Percentiles rank a stretch among this genome's conserved stretches.
Conservation (phyloP, 37 sponge, comb jelly and placozoan species). For the Ianthella basta region DNA sequence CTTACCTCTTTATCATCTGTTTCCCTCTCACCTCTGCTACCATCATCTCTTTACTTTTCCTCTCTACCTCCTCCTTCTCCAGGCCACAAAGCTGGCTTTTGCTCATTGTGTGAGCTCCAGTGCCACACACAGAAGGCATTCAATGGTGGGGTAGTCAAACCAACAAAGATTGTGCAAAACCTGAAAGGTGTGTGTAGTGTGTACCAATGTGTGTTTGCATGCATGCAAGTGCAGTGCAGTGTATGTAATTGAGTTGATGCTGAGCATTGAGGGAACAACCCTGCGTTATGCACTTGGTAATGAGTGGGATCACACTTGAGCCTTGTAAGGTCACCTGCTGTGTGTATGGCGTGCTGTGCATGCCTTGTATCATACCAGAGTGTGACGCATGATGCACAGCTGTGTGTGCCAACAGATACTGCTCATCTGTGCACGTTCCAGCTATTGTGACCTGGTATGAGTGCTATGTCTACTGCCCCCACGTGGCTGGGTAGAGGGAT, state of each 20-base stretch:
- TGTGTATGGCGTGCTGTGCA: no score
- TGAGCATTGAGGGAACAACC: not conserved
- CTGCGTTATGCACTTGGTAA: not conserved
- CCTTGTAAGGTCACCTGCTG: no score
- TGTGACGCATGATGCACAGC: no score
- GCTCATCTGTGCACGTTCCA: no score
- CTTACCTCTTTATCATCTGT: not conserved
- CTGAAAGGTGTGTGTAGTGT: conserved; percentile 64
- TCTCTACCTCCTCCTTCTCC: not conserved
- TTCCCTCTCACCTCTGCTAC: not conserved
- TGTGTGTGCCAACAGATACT: no score
- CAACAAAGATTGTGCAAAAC: conserved; percentile 82
- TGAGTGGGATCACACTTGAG: not conserved
- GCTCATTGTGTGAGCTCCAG: conserved; percentile 88
- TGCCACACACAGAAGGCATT: conserved; percentile 59
- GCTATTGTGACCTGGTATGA: no score
- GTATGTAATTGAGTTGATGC: not conserved
- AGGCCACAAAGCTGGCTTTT: conserved; percentile 86
- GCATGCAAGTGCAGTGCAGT: not conserved
- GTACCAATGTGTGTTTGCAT: not conserved
- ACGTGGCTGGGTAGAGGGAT: no score
- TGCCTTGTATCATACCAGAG: no score
- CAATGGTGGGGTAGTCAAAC: conserved; percentile 60
- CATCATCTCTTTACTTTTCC: not conserved
- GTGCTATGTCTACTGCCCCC: no score